phyloP scores from a whole-genome alignment of 92 coral and sea anemone genomes.

The Bergia sp. region DNA sequence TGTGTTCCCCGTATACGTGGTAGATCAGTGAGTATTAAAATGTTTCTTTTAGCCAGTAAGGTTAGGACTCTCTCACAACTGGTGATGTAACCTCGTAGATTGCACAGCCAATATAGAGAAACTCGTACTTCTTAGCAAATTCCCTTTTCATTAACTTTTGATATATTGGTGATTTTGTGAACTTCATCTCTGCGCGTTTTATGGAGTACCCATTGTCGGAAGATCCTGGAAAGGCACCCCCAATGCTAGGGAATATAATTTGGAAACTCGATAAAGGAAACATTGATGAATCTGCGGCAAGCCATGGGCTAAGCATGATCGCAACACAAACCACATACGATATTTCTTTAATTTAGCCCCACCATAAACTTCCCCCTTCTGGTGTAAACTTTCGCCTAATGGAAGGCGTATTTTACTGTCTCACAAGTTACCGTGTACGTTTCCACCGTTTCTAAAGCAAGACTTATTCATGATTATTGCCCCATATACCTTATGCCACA shows the following conservation, averaged over 20 bases:
- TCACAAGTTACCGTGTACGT: no score
- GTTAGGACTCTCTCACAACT: not conserved
- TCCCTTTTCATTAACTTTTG: not conserved
- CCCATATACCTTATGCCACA: no score
- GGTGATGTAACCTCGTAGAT: not conserved
- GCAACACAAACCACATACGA: not conserved
- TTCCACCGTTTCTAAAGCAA: no score
- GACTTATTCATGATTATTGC: no score
- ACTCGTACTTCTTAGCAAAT: no score
- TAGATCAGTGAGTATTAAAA: slow-evolving; percentile 65
- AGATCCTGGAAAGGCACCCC: no score
- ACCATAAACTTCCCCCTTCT: not conserved
- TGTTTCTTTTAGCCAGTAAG: no score
- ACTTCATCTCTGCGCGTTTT: not conserved
- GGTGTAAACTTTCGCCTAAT: not conserved
- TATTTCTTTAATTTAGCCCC: not conserved
- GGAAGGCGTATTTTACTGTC: not conserved
- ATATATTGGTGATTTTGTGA: no score
- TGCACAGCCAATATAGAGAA: not conserved
- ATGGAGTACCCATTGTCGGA: no score
- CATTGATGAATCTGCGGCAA: not conserved
- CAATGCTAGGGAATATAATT: no score
- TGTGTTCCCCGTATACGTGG: slow-evolving; percentile 66
- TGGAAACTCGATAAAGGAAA: no score
- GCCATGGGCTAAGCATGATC: no score